Conservation (phyloP, 2,888 invertebrate genomes). For the Rapana venosa region DNA sequence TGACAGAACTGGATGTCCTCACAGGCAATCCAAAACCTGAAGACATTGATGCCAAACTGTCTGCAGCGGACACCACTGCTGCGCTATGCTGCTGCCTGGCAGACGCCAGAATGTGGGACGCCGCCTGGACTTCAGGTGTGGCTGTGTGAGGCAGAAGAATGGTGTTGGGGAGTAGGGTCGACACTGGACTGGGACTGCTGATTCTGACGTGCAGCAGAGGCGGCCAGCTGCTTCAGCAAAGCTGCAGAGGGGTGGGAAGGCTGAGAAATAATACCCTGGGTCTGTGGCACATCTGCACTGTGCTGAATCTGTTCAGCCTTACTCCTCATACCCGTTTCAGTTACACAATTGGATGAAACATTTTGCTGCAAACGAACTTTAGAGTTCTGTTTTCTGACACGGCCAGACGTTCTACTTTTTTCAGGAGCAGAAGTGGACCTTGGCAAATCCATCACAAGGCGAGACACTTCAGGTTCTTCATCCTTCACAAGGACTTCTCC, state of each 20-base stretch:
- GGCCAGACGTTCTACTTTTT: background rate
- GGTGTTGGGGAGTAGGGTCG: background rate
- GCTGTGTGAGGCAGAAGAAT: conserved; percentile 30
- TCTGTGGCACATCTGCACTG: background rate
- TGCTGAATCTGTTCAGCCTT: background rate
- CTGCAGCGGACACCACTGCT: conserved; percentile 18
- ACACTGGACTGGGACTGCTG: background rate
- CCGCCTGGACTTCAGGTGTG: background rate
- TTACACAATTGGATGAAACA: background rate
- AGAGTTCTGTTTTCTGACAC: background rate
- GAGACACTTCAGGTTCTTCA: background rate
- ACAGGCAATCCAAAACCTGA: background rate
- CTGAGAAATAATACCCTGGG: background rate
- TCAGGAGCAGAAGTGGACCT: background rate
- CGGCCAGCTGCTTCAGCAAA: conserved; percentile 35
- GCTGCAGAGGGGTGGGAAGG: conserved; percentile 33
- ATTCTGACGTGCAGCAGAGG: background rate
- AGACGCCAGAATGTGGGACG: conserved; percentile 29
- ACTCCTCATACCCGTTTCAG: background rate
- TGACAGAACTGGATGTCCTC: background rate
- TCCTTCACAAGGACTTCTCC: background rate
- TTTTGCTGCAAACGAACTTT: background rate
- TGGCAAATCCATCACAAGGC: background rate
- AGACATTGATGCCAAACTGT: conserved; percentile 38
- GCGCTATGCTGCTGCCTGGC: conserved; percentile 34